These are phyloP conservation scores for Turdus rufiventris DNA, from an alignment of 2,113 vertebrate genomes.

Conservation along the genomic window DNA sequence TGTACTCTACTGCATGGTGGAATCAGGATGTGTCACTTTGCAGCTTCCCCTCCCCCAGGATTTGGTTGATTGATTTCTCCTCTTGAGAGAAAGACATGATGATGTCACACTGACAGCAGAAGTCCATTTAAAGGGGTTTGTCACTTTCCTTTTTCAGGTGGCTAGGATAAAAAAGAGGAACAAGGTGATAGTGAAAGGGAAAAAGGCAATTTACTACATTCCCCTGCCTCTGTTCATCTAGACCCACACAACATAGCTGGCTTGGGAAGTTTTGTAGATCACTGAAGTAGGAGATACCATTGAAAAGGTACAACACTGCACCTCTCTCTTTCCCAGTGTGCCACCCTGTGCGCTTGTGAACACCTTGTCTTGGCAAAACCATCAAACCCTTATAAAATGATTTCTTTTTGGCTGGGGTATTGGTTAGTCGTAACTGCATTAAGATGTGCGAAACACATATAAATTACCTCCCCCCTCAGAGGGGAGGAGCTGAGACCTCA, in stretches of 20 bases:
- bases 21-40: conserved; percentile 21
- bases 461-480: neutral
- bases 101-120: conserved; percentile 6
- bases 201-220: neutral
- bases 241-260: neutral
- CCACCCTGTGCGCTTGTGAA: neutral
- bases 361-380: neutral
- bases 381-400: neutral
- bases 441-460: neutral
- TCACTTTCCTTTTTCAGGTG: conserved; percentile 99
- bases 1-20: conserved; percentile 16
- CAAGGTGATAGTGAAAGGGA: neutral
- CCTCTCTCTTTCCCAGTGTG: neutral
- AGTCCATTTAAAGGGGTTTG: conserved; percentile 90
- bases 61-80: conserved; percentile 55
- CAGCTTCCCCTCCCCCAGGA: conserved; percentile 46
- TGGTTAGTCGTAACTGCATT: neutral
- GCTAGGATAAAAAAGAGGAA: conserved; percentile 70
- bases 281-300: neutral
- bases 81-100: conserved; percentile 33
- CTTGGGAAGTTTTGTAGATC: neutral
- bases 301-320: neutral
- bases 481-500: neutral
- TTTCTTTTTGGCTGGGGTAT: neutral
- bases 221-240: neutral